These are phyloP conservation scores for Philypnodon macrostomus DNA, from an alignment of 2,797 vertebrate genomes.

Conservation along the genomic window DNA sequence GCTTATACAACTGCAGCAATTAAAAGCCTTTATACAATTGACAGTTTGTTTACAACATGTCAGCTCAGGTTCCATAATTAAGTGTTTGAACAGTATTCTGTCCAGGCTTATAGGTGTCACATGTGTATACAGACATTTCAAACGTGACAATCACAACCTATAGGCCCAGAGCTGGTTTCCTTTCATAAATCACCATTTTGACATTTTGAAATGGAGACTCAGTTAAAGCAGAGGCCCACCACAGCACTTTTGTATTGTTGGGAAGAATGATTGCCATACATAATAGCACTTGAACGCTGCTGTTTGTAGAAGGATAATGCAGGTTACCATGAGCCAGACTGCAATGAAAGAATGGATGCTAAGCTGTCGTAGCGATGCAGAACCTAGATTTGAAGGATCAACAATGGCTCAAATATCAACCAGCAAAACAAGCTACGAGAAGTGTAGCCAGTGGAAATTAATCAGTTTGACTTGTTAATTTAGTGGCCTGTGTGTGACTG, in stretches of 20 bases:
- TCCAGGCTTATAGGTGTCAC: background rate
- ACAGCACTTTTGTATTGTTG: slow-evolving; percentile 28
- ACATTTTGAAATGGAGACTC: slow-evolving; percentile 24
- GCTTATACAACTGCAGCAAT: background rate
- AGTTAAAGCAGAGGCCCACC: slow-evolving; percentile 28
- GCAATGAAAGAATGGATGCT: slow-evolving; percentile 54
- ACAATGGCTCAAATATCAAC: slow-evolving; percentile 63
- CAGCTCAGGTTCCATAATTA: background rate
- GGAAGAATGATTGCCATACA: slow-evolving; percentile 42
- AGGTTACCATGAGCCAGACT: slow-evolving; percentile 59
- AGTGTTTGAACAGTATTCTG: slow-evolving; percentile 1
- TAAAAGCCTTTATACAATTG: slow-evolving; percentile 1
- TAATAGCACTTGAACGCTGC: slow-evolving; percentile 51
- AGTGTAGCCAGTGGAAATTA: slow-evolving; percentile 47
- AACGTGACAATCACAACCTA: background rate
- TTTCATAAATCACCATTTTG: slow-evolving; percentile 18
- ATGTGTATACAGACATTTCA: slow-evolving; percentile 5
- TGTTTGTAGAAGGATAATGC: slow-evolving; percentile 65
- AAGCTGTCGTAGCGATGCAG: slow-evolving; percentile 53
- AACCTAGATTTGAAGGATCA: too few species aligned
- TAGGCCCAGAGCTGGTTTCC: slow-evolving; percentile 8
- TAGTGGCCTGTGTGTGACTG: slow-evolving; percentile 21
- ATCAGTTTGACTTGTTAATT: slow-evolving; percentile 64
- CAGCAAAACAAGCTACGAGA: slow-evolving; percentile 52
- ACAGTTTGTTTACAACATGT: background rate